A percentile compares a stretch with the other conserved stretches of the same genome.
These are phyloP conservation scores for Girardinus metallicus DNA, from an alignment of 2,797 vertebrate genomes.

Conservation along the genomic window DNA sequence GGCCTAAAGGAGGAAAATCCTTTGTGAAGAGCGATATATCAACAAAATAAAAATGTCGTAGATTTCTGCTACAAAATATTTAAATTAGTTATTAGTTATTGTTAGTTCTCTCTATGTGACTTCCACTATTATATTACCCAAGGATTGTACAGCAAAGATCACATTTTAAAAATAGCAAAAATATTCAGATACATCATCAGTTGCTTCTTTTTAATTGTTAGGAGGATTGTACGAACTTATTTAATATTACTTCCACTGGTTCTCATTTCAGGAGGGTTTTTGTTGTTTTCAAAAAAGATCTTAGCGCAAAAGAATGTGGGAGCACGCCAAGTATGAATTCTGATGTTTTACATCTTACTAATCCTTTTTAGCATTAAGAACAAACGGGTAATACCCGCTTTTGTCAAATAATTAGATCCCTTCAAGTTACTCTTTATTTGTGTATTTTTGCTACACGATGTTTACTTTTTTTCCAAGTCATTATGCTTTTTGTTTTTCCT, in stretches of 20 bases:
- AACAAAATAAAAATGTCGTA: neutral
- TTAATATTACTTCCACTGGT: neutral
- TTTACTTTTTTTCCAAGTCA: neutral
- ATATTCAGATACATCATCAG: neutral
- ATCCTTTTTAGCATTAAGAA: neutral
- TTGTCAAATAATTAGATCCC: neutral
- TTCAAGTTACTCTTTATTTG: neutral
- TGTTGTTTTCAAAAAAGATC: neutral
- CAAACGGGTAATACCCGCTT: neutral
- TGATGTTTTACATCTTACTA: neutral
- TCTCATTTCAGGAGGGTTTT: neutral
- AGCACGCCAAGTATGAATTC: neutral
- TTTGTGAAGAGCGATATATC: neutral
- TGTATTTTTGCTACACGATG: neutral
- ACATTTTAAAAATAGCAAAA: neutral
- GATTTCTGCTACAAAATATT: no score
- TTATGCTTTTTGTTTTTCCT: neutral
- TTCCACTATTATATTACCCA: neutral
- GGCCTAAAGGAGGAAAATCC: neutral
- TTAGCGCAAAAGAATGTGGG: neutral
- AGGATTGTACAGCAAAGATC: neutral
- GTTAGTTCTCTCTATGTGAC: no score
- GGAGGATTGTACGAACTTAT: neutral
- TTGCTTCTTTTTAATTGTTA: neutral
- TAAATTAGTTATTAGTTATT: no score